Evolutionary conservation across 2,113 vertebrate genomes (phyloP).

Genomic region (Lethenteron reissneri): DNA sequence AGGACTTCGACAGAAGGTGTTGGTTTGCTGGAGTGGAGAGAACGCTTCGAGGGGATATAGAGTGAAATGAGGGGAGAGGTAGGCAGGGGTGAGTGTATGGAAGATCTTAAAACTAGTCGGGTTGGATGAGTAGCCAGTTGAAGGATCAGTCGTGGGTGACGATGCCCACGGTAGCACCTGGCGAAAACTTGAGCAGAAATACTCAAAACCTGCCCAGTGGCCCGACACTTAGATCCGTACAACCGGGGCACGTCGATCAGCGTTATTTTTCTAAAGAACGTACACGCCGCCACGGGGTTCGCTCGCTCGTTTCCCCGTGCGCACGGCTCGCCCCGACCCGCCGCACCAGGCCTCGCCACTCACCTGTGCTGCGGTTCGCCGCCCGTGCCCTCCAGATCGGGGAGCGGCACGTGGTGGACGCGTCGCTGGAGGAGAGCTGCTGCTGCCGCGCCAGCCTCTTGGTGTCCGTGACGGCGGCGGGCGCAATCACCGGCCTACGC

Average conservation of each 20-base stretch:
- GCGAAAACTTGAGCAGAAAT: neutral
- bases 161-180: too few species aligned
- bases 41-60: too few species aligned
- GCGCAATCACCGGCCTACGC: constrained; percentile 50
- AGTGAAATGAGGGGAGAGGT: too few species aligned
- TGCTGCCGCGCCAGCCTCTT: constrained; percentile 74
- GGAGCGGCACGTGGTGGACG: constrained; percentile 64
- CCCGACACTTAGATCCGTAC: too few species aligned
- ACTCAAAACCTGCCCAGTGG: neutral
- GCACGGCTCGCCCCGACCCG: neutral
- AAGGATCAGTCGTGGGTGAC: too few species aligned
- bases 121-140: too few species aligned
- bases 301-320: neutral
- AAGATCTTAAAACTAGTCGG: too few species aligned
- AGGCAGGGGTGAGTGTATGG: too few species aligned
- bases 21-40: too few species aligned
- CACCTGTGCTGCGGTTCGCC: neutral
- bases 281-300: neutral
- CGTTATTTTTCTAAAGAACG: too few species aligned
- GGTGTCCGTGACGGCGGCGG: constrained; percentile 53
- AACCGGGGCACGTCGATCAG: too few species aligned
- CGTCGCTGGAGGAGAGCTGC: constrained; percentile 66
- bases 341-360: neutral
- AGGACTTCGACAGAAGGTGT: too few species aligned
- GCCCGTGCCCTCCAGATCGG: constrained; percentile 35